Base-by-base conservation (phyloP, 2,113 vertebrate species). In the Hypomesus transpacificus region DNA sequence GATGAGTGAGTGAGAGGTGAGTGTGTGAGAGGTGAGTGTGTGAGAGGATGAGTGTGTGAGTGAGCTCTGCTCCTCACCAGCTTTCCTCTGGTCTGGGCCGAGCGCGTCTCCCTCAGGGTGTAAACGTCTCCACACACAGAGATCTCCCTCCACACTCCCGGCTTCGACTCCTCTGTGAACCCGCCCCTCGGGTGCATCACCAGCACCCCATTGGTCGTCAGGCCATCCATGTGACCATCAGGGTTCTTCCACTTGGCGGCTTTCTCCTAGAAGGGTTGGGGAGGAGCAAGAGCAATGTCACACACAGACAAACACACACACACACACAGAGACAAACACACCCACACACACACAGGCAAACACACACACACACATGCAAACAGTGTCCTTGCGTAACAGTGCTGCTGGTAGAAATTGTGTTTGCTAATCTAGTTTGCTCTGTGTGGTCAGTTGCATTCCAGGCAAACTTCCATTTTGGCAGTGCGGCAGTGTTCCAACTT, bases 231-330 rank as follows among this genome's bases (percentile, higher is more conserved):
- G 86, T 99, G 97, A 63, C 97, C 97, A 2, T 98, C 97, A 0
- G 96, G 96, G 82, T 99, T 99, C 91, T 98, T 99, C 97, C 97
- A 99, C 66, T 99, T 99, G 2, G 97, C 97, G 0, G 97, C 97
- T 89, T 99, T 99, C 85, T 99, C 97, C 97, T 99, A 64, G 14
- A 64, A 46, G 1, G 53, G 16, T 24, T 7, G 18, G 4, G 18
- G 51, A 16, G 28, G 21, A 53, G 18, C 9, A 3, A 24, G 60
- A 13, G 24, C 13, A n/a, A 68, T 9, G 39, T 13, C 11, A 18
- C 16, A 64, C 31, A 50, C 24, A 2, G n/a, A 52, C 22, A 73
- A 4, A 52, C n/a, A 72, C 8, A 14, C 26, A 26, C 21, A 57
- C 24, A 63, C 31, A 31, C 31, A 31, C 31, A 6, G 2, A 31